Percentiles rank a stretch among this genome's conserved stretches.
phyloP scores from a whole-genome alignment of 2,888 invertebrate species.

The Oasisia sp. region DNA sequence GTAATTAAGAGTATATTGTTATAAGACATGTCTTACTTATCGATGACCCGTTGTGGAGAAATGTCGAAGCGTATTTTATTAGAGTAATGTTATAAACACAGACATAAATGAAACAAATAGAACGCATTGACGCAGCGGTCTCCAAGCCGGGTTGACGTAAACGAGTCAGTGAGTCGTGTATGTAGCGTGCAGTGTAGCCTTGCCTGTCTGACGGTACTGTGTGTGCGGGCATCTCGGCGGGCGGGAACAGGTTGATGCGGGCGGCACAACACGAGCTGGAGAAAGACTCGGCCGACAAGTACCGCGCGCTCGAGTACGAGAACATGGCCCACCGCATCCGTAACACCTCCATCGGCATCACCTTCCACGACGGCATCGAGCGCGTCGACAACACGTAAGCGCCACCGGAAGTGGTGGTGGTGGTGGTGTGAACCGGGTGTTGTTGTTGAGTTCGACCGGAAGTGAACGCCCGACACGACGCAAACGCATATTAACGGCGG shows the following conservation, averaged over 20 bases:
- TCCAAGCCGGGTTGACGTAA: background rate
- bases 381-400: slow-evolving; percentile 64
- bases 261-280: slow-evolving; percentile 80
- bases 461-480: background rate
- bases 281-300: slow-evolving; percentile 88
- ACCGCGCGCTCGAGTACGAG: slow-evolving; percentile 74
- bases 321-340: slow-evolving; percentile 58
- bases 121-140: background rate
- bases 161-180: background rate
- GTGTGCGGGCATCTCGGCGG: background rate
- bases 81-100: background rate
- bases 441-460: background rate
- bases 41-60: no score
- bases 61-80: no score
- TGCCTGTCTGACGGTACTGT: background rate
- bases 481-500: background rate
- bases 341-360: slow-evolving; percentile 63
- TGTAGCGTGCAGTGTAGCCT: background rate
- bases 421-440: background rate
- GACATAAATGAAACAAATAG: background rate
- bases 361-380: slow-evolving; percentile 63
- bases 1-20: no score
- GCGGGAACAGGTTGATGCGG: slow-evolving; percentile 59
- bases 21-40: no score
- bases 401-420: background rate